Base-by-base conservation (phyloP, 64 coral and sea anemone species). In the Montipora foliosa region DNA sequence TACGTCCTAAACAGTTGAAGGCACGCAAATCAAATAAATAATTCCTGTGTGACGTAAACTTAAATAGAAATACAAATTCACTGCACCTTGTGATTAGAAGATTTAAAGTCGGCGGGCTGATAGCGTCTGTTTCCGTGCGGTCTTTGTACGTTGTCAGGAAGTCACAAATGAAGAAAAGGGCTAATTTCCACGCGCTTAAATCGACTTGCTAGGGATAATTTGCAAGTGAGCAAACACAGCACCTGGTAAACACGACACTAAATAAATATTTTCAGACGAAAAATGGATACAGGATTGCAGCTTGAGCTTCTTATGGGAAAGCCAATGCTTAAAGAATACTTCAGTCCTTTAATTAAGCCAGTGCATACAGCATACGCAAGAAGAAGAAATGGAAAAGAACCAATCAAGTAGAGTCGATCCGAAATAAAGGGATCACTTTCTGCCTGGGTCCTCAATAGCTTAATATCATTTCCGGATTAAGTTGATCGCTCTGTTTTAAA, bases 191-290 rank as follows among this genome's bases (percentile, higher is more conserved):
- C 62, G 17, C 17, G 17, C 69, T 47, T 68, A 85, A 71, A 85
- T 85, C 61, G 19, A 78, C 76, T 70, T 67, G 62, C 64, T 70
- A 24, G 47, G 60, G 81, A 67, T 83, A 67, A 83, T 83, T 83
- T 15, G 57, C 81, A 83, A 61, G 11, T 67, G 81, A 48, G 29
- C 66, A 85, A 85, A 85, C 66, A 85, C 20, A 70, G 66, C 64
- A 50, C 62, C 45, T 70, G 66, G 59, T 70, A 71, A 70, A 85
- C 82, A 85, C 82, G 82, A 85, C 66, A 85, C 82, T 85, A 72
- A 71, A 85, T 85, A 85, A 85, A 85, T 85, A 72, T 72, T 85
- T 72, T 85, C 66, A 69, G 64, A 85, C 44, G 37, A 47, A 45
- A 49, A 70, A 50, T 49, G 22, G 8, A 50, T 64, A 71, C 61